Percentiles rank a stretch among this genome's conserved stretches.
phyloP scores from a whole-genome alignment of 1,140 invertebrate species.

The Lordiphosa collinella region DNA sequence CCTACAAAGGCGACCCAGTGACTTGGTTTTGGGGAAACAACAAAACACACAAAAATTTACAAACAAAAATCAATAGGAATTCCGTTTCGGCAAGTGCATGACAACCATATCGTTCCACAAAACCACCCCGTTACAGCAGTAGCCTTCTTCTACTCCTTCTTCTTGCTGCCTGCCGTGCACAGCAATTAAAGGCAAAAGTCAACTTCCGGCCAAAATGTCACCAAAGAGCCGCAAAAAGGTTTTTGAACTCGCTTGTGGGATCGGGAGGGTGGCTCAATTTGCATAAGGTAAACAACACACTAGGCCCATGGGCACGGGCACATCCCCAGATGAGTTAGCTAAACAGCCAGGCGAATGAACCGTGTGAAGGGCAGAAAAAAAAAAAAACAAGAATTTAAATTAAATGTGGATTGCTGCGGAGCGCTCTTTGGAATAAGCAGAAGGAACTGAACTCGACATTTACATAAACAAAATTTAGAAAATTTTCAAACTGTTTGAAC shows the following conservation, averaged over 20 bases:
- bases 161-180: constrained; percentile 14
- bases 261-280: constrained; percentile 37
- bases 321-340: constrained; percentile 1
- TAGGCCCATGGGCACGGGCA: background rate
- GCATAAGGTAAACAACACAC: constrained; percentile 51
- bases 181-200: constrained; percentile 56
- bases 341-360: constrained; percentile 42
- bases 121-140: background rate
- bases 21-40: constrained; percentile 43
- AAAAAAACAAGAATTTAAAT: constrained; percentile 11
- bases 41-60: constrained; percentile 18
- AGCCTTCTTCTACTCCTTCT: background rate
- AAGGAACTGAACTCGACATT: too few relatives aligned
- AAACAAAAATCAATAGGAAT: constrained; percentile 64
- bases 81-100: constrained; percentile 55
- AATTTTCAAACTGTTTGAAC: too few relatives aligned
- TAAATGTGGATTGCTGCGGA: background rate
- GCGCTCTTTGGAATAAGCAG: too few relatives aligned
- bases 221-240: constrained; percentile 58
- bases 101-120: constrained; percentile 24
- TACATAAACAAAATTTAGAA: too few relatives aligned
- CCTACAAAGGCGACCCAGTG: constrained; percentile 49
- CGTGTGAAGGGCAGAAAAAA: constrained; percentile 1
- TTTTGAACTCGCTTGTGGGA: constrained; percentile 51
- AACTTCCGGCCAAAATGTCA: constrained; percentile 68